Percentiles rank a stretch among this genome's conserved stretches.
Conservation (phyloP, 2,113 vertebrate genomes). For the Excalfactoria chinensis region DNA sequence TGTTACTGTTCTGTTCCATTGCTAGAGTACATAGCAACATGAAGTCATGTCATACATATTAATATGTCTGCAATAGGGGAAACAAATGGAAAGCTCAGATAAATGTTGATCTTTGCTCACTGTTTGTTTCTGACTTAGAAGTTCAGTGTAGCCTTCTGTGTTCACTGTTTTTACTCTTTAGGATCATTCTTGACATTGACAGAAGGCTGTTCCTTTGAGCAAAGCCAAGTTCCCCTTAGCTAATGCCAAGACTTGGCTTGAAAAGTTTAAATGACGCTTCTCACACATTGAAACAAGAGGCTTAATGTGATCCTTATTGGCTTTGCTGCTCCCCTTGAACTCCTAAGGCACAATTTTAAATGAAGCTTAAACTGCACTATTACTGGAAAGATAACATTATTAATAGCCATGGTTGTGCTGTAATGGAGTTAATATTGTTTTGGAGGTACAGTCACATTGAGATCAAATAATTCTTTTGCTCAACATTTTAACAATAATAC, state of each 20-base stretch:
- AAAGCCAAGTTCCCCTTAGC: conserved; percentile 16
- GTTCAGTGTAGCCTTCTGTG: conserved; percentile 9
- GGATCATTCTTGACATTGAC: conserved; percentile 40
- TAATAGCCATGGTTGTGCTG: background rate
- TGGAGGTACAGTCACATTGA: background rate
- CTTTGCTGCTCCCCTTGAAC: conserved; percentile 9
- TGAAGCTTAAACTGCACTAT: background rate
- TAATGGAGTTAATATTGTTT: background rate
- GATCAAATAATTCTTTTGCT: background rate
- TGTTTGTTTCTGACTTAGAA: conserved; percentile 7
- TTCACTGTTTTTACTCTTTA: conserved; percentile 40
- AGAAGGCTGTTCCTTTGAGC: conserved; percentile 49
- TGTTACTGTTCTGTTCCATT: conserved; percentile 30
- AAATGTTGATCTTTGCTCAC: conserved; percentile 31
- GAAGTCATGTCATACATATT: conserved; percentile 12
- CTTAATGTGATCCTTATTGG: background rate
- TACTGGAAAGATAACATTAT: conserved; percentile 9
- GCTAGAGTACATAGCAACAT: conserved; percentile 16
- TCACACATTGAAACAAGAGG: conserved; percentile 31
- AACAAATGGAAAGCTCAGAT: conserved; percentile 28
- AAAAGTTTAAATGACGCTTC: conserved; percentile 5
- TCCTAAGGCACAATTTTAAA: conserved; percentile 15
- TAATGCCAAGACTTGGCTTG: conserved; percentile 41
- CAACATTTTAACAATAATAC: background rate
- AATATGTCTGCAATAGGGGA: background rate